Base-by-base conservation (phyloP, 2,888 invertebrate genomes). In the Ypsolopha scabrella region DNA sequence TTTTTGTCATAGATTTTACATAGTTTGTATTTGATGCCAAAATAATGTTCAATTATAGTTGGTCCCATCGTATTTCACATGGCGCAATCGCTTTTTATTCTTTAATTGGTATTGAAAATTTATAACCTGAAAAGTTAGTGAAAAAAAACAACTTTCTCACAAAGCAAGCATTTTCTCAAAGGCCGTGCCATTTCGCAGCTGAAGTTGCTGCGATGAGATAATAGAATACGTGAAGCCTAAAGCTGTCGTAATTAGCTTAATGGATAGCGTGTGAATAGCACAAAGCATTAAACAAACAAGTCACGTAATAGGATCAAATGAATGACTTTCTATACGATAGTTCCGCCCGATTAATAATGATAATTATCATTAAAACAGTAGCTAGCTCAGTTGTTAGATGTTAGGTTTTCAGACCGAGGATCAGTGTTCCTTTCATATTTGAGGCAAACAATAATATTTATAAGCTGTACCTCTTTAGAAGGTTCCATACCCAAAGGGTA, bases 231-330 rank as follows among this genome's bases (percentile, higher is more conserved):
- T 43, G 43, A 24, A 14, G 43, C 43, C 14, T 43, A 9, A 43
- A 43, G 43, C 13, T 37, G 48, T 11, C 39, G 39, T 48, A 48
- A 48, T 48, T 48, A 48, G 48, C 48, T 39, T 39, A 48, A 48
- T 48, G 48, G 39, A 48, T 41, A 39, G 48, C 39, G 48, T 48
- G 48, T 41, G 41, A 48, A 41, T 41, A 41, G 39, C 48, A 48
- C 48, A 48, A 48, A 41, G 48, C 48, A 13, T 33, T 48, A 48
- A 7, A 33, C 48, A 48, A 48, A 11, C 48, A 41, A 41, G 48
- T 41, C 48, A 48, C 48, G 48, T 47, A 38, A 11, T 35, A 11
- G 37, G 13, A 14, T 36, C 14, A 11, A 36, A 37, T 47, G 47
- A 47, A 36, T 45, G 45, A 45, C 45, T 45, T 45, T 24, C 24